Conservation (phyloP, 2,888 invertebrate species). For the Drosophila cracens region DNA sequence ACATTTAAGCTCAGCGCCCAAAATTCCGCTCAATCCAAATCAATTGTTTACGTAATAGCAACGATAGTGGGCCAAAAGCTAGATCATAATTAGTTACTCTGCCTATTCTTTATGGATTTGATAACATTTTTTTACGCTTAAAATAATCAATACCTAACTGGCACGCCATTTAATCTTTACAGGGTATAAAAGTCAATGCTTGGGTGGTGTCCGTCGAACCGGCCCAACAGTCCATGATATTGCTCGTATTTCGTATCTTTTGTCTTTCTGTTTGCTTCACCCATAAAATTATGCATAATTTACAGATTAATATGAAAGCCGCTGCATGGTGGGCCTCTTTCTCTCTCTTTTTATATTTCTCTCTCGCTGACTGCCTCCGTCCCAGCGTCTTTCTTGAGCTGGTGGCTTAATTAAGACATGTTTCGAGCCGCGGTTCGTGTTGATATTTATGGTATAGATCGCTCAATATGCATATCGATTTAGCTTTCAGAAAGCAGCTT, state of each 20-base stretch:
- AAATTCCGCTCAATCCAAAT: neutral
- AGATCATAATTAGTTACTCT: neutral
- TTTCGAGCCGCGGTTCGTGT: constrained; percentile 67
- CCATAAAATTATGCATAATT: constrained; percentile 79
- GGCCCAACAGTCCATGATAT: constrained; percentile 34
- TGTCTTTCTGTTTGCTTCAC: constrained; percentile 41
- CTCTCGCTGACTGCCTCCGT: neutral
- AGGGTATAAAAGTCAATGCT: constrained; percentile 24
- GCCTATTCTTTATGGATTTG: neutral
- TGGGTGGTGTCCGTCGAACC: constrained; percentile 49
- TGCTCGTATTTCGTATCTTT: constrained; percentile 54
- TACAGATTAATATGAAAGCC: constrained; percentile 64
- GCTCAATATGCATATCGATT: constrained; percentile 76
- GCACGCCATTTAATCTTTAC: no score
- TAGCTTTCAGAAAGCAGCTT: constrained; percentile 58
- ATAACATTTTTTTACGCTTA: neutral
- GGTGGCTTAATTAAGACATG: constrained; percentile 78
- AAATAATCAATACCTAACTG: neutral
- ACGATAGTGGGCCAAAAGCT: neutral
- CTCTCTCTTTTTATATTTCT: neutral
- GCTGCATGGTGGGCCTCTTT: constrained; percentile 63
- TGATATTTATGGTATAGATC: constrained; percentile 76
- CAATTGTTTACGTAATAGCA: no score
- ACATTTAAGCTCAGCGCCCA: neutral
- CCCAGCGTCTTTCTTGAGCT: constrained; percentile 30